These are phyloP conservation scores for Porites divaricata DNA, from an alignment of 92 coral and sea anemone species.

Conservation along the genomic window DNA sequence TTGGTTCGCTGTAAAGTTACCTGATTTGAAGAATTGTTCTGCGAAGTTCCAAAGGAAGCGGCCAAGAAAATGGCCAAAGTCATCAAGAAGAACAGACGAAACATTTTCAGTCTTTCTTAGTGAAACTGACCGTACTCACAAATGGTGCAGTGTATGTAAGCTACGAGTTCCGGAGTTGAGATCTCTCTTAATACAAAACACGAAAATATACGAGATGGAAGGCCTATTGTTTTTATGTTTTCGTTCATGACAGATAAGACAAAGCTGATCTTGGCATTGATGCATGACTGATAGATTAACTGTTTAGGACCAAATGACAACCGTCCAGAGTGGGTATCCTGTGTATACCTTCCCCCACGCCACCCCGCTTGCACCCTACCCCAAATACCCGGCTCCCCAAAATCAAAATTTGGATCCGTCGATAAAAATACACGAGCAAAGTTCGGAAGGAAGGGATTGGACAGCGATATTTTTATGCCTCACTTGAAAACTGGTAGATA, in stretches of 20 bases:
- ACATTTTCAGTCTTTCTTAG: background rate
- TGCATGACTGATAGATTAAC: background rate
- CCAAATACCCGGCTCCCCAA: too few species aligned
- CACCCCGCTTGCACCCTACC: too few species aligned
- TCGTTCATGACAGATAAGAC: background rate
- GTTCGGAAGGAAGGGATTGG: too few species aligned
- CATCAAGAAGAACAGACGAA: background rate
- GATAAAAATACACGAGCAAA: too few species aligned
- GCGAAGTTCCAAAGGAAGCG: conserved; percentile 10
- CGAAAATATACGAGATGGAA: background rate
- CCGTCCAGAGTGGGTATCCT: too few species aligned
- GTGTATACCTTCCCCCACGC: too few species aligned
- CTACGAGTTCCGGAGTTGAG: background rate
- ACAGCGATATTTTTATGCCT: too few species aligned
- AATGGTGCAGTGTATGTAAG: background rate
- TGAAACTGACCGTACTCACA: background rate
- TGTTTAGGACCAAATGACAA: too few species aligned
- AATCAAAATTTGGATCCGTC: too few species aligned
- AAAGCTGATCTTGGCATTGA: background rate
- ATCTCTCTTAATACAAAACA: background rate
- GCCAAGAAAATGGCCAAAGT: conserved; percentile 8
- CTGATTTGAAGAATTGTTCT: conserved; percentile 10
- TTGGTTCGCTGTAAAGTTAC: background rate
- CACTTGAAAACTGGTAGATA: too few species aligned
- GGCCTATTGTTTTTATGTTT: background rate